These are phyloP conservation scores for Muschampia plurimacula DNA, from an alignment of 2,888 invertebrate species.

Conservation along the genomic window DNA sequence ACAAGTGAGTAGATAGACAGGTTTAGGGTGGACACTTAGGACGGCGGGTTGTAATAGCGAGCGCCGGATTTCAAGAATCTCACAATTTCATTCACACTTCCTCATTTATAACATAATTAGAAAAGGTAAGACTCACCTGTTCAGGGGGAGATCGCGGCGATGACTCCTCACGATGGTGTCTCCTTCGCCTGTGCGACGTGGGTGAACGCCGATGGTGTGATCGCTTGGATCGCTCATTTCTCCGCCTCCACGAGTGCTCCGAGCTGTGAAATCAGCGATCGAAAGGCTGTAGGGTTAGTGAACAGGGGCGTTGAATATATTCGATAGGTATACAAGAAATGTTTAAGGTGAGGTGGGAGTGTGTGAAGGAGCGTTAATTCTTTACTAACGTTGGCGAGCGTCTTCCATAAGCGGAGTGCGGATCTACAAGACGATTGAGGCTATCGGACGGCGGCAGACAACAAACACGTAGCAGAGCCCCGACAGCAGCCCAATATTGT, in stretches of 20 bases:
- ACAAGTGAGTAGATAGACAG: conserved; percentile 57
- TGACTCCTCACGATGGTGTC: conserved; percentile 84
- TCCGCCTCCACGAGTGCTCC: conserved; percentile 91
- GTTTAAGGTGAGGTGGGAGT: conserved; percentile 70
- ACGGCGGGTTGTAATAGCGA: conserved; percentile 58
- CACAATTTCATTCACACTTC: conserved; percentile 62
- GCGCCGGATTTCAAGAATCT: conserved; percentile 65
- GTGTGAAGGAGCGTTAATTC: conserved; percentile 56
- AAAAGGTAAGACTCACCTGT: conserved; percentile 77
- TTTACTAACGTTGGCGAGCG: conserved; percentile 76
- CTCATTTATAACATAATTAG: conserved; percentile 57
- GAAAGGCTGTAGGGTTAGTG: conserved; percentile 83
- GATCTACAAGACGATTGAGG: conserved; percentile 68
- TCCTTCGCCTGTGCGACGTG: conserved; percentile 90
- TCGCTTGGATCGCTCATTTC: conserved; percentile 94
- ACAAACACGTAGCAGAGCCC: conserved; percentile 72
- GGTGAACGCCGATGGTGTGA: conserved; percentile 94
- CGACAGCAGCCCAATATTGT: conserved; percentile 65
- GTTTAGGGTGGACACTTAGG: conserved; percentile 77
- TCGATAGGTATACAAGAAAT: conserved; percentile 48
- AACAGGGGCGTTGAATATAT: conserved; percentile 55
- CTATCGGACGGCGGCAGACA: conserved; percentile 74
- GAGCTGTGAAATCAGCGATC: conserved; percentile 88
- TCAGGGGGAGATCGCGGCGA: conserved; percentile 79
- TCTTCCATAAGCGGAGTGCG: conserved; percentile 64